These are phyloP conservation scores for Synergus japonicus DNA, from an alignment of 2,888 invertebrate genomes.

Conservation along the genomic window DNA sequence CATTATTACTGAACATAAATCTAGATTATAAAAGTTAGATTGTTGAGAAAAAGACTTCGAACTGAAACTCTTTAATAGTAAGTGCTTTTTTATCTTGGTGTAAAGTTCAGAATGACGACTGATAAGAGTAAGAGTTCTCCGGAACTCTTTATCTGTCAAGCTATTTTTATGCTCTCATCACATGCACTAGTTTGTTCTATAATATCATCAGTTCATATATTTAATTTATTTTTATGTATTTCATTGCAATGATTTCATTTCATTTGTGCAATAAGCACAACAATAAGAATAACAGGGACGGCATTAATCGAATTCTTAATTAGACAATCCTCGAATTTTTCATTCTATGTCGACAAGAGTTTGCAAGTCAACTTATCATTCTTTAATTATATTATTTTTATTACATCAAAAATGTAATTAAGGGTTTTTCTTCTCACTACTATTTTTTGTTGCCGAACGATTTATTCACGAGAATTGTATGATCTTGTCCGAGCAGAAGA, in stretches of 20 bases:
- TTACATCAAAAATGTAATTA: not conserved
- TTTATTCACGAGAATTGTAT: not conserved
- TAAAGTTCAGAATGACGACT: conserved; percentile 40
- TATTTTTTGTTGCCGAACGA: not conserved
- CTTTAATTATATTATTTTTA: not conserved
- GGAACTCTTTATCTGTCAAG: conserved; percentile 28
- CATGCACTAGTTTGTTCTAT: conserved; percentile 9
- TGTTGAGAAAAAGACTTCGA: not conserved
- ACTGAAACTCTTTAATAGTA: not conserved
- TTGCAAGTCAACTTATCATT: no score
- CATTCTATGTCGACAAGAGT: no score
- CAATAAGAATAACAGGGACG: no score
- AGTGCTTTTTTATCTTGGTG: conserved; percentile 37
- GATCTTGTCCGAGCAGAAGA: not conserved
- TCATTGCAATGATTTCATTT: no score
- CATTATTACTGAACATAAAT: conserved; percentile 11
- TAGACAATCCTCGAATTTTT: no score
- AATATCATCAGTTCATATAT: not conserved
- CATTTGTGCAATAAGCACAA: not conserved
- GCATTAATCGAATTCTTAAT: no score
- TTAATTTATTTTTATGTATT: not conserved
- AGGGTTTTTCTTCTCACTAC: no score
- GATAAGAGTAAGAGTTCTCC: conserved; percentile 28
- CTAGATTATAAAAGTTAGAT: conserved; percentile 18
- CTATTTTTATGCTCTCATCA: conserved; percentile 34